phyloP scores from a whole-genome alignment of 1,140 invertebrate species.

The Tribolium madens region DNA sequence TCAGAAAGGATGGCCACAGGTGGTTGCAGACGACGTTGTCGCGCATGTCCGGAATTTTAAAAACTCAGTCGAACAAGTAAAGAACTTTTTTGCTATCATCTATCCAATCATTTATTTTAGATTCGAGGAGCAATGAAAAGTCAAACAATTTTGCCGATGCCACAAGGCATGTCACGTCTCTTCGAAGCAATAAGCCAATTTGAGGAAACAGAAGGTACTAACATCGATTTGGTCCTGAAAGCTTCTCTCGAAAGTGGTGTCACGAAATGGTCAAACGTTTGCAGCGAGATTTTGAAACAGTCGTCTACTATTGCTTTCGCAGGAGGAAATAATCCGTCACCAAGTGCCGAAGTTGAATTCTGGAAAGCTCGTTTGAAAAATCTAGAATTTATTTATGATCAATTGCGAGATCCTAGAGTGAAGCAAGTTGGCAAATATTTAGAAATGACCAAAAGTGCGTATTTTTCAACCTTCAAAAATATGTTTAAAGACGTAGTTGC shows the following conservation, averaged over 20 bases:
- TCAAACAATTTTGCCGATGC: constrained; percentile 79
- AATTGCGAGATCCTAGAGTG: constrained; percentile 81
- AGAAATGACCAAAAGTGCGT: constrained; percentile 75
- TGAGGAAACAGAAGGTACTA: constrained; percentile 69
- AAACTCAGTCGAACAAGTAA: constrained; percentile 80
- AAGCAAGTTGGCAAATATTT: constrained; percentile 80
- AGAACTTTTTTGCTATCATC: constrained; percentile 31
- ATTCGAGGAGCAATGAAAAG: constrained; percentile 71
- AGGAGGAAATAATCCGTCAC: constrained; percentile 71
- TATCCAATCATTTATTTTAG: constrained; percentile 59
- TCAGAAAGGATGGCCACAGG: constrained; percentile 79
- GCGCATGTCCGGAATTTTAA: constrained; percentile 80
- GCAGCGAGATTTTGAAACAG: constrained; percentile 81
- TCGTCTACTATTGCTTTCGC: constrained; percentile 73
- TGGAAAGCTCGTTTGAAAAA: constrained; percentile 77
- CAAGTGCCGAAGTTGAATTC: constrained; percentile 78
- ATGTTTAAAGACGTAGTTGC: constrained; percentile 68
- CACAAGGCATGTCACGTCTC: constrained; percentile 79
- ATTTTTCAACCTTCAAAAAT: constrained; percentile 72
- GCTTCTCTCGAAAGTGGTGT: constrained; percentile 80
- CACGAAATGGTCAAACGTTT: constrained; percentile 84
- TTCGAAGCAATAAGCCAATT: constrained; percentile 71
- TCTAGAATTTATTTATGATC: constrained; percentile 87
- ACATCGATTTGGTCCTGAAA: constrained; percentile 76
- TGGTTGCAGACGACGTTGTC: constrained; percentile 81